phyloP scores from a whole-genome alignment of 2,797 vertebrate genomes.

The Phylloscopus collybita region DNA sequence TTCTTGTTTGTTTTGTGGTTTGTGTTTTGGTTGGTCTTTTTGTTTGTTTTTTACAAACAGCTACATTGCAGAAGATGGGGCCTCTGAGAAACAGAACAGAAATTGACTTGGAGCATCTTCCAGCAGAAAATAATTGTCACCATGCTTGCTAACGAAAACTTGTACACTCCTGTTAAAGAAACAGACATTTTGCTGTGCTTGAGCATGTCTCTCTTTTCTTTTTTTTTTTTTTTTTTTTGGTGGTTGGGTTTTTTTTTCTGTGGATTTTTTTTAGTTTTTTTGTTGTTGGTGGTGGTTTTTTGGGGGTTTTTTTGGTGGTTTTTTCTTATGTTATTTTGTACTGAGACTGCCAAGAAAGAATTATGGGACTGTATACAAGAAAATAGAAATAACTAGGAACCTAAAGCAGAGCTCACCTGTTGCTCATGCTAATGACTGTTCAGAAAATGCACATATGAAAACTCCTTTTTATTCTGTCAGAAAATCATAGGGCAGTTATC shows the following conservation, averaged over 20 bases:
- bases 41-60: neutral
- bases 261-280: too few relatives aligned
- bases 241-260: neutral
- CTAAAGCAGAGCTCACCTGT: neutral
- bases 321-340: neutral
- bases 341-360: neutral
- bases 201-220: neutral
- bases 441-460: conserved; percentile 5
- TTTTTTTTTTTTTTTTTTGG: neutral
- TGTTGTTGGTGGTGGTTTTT: too few relatives aligned
- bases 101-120: neutral
- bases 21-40: neutral
- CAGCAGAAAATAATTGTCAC: neutral
- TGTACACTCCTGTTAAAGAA: neutral
- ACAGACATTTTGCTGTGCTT: neutral
- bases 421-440: neutral
- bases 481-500: neutral
- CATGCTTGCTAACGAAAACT: neutral
- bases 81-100: neutral
- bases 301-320: too few relatives aligned
- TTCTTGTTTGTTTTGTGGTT: neutral
- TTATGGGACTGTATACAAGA: neutral
- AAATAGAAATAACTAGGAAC: neutral
- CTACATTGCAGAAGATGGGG: neutral
- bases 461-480: neutral